phyloP scores from a whole-genome alignment of 2,113 vertebrate species.

The Azemiops feae region DNA sequence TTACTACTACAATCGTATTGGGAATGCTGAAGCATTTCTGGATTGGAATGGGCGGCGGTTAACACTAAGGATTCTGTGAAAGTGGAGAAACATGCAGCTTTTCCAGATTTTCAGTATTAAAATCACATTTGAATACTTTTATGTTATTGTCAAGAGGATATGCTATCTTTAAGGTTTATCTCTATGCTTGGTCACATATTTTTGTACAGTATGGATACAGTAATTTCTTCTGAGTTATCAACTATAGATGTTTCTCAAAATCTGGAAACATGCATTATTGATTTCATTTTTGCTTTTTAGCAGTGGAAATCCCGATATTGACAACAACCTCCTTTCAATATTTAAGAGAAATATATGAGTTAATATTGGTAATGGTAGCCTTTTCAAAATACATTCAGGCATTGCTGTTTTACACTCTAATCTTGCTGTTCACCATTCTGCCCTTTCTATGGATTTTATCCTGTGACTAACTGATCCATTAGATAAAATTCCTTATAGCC shows the following conservation, averaged over 20 bases:
- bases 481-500: constrained; percentile 55
- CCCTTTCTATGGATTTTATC: constrained; percentile 25
- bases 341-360: constrained; percentile 35
- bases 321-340: neutral
- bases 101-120: neutral
- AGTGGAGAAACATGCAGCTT: neutral
- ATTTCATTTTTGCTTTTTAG: neutral
- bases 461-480: constrained; percentile 50
- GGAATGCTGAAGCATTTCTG: neutral
- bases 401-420: constrained; percentile 25
- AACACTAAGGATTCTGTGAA: neutral
- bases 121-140: neutral
- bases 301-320: neutral
- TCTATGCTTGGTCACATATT: neutral
- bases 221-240: neutral
- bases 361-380: constrained; percentile 38
- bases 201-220: neutral
- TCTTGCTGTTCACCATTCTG: constrained; percentile 41
- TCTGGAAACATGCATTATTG: fast-evolving
- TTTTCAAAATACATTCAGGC: constrained; percentile 48
- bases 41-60: neutral
- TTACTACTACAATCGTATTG: neutral
- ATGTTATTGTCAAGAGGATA: neutral
- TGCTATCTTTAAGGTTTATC: neutral
- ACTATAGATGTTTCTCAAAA: neutral